Evolutionary conservation across 2,888 invertebrate species (phyloP), one percentile per base, ranked within the genome.

Genomic region (Exephanes ischioxanthus): DNA sequence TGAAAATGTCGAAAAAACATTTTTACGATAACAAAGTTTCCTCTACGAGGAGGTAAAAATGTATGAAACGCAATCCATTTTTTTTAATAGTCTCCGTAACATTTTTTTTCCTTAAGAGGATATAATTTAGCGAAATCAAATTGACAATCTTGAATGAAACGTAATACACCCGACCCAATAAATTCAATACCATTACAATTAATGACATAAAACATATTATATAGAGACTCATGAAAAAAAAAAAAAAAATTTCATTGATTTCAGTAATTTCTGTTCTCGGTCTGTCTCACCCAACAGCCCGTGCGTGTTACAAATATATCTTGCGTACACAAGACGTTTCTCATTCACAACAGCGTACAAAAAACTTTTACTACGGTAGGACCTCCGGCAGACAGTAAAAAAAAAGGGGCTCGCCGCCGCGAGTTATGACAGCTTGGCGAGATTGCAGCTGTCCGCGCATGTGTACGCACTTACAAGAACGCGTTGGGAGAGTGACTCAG

Each of bases 351-450:
- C 41, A 45, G 30, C 48, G 16, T 6, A 9, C 11, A 16, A 41
- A 73, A 83, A 83, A 70, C 51, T 63, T 78, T 68, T 51, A 26
- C 58, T 48, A 37, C 14, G 33, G 33, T 53, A 51, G 26, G 58
- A 26, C 67, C 45, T n/a, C 26, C 45, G 45, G 33, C 66, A 7
- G 58, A 19, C 63, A 66, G 79, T 63, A 71, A 45, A 45, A 75
- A 83, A 66, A 77, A 73, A 26, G 41, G 41, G 41, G 30, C 33
- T 76, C 72, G 41, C 48, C 55, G 33, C 33, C 41, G n/a, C 45
- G 63, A 78, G 68, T 85, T 81, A 73, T 72, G 78, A 85, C 81
- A 78, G 63, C 77, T 73, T 53, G 76, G 80, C 81, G 72, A 67
- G 77, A 73, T 72, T 73, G 66, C 80, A 84, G 80, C 71, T 84